Conservation (phyloP, 2,888 invertebrate species). For the Spodoptera littoralis region DNA sequence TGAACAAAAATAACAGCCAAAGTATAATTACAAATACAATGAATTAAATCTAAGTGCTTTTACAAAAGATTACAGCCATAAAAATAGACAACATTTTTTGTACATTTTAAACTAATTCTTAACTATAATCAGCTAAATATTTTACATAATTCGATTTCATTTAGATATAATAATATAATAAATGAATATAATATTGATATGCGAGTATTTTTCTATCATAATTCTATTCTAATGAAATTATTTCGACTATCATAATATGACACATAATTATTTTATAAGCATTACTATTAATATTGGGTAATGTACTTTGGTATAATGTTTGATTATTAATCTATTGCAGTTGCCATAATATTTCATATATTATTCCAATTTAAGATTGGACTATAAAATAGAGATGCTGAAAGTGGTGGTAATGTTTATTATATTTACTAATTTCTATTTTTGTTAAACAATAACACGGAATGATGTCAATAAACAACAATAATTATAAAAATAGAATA, state of each 20-base stretch:
- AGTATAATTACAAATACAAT: conserved; percentile 5
- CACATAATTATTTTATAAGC: conserved; percentile 15
- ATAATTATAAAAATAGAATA: conserved; percentile 28
- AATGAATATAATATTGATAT: conserved; percentile 66
- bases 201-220: conserved; percentile 68
- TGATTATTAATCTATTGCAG: conserved; percentile 24
- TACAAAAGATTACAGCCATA: conserved; percentile 59
- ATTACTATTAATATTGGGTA: conserved; percentile 25
- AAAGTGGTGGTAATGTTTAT: conserved; percentile 5
- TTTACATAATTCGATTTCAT: conserved; percentile 60
- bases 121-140: conserved; percentile 50
- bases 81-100: conserved; percentile 68
- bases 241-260: conserved; percentile 30
- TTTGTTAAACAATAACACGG: conserved; percentile 21
- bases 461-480: conserved; percentile 30
- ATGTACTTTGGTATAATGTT: conserved; percentile 38
- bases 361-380: conserved; percentile 3
- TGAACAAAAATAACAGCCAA: no score
- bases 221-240: conserved; percentile 44
- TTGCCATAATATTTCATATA: conserved; percentile 15
- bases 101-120: conserved; percentile 53
- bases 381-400: conserved; percentile 5
- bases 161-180: conserved; percentile 42
- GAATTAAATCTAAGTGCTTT: conserved; percentile 37
- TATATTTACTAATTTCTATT: conserved; percentile 5